These are phyloP conservation scores for Malurus elegans DNA, from an alignment of 2,113 vertebrate genomes.

Conservation along the genomic window DNA sequence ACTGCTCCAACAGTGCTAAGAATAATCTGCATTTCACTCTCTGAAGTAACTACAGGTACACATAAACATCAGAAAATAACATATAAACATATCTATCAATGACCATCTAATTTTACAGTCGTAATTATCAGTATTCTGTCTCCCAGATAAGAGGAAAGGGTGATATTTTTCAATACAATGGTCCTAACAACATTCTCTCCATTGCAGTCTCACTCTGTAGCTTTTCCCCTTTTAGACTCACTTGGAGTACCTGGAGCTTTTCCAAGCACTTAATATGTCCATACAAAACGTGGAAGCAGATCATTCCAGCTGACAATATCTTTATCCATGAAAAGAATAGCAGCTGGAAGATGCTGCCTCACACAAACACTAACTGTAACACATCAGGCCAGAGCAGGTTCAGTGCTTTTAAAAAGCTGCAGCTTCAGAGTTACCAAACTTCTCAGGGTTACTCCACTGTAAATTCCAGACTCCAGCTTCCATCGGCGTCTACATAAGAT, in stretches of 20 bases:
- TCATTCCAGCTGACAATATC: not conserved
- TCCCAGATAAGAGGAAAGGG: not conserved
- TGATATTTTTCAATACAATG: not conserved
- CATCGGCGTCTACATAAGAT: not conserved
- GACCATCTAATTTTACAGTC: not conserved
- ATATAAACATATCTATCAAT: not conserved
- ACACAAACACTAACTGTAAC: not conserved
- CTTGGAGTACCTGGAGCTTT: slow-evolving; percentile 9
- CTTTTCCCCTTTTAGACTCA: not conserved
- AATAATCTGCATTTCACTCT: not conserved
- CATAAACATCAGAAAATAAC: not conserved
- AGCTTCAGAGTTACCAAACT: not conserved
- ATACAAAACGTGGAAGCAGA: slow-evolving; percentile 31
- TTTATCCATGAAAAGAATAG: not conserved
- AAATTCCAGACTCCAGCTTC: not conserved
- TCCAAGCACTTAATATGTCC: slow-evolving; percentile 17
- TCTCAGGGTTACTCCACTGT: not conserved
- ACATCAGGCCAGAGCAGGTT: not conserved
- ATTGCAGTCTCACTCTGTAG: not conserved
- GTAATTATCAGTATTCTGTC: not conserved
- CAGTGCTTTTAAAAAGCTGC: not conserved
- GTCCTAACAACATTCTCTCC: not conserved
- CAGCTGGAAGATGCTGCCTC: slow-evolving; percentile 19
- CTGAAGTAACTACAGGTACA: not conserved
- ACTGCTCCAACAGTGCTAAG: not conserved